Evolutionary conservation across 64 coral and sea anemone species (phyloP).

Genomic region (Pachyseris speciosa): DNA sequence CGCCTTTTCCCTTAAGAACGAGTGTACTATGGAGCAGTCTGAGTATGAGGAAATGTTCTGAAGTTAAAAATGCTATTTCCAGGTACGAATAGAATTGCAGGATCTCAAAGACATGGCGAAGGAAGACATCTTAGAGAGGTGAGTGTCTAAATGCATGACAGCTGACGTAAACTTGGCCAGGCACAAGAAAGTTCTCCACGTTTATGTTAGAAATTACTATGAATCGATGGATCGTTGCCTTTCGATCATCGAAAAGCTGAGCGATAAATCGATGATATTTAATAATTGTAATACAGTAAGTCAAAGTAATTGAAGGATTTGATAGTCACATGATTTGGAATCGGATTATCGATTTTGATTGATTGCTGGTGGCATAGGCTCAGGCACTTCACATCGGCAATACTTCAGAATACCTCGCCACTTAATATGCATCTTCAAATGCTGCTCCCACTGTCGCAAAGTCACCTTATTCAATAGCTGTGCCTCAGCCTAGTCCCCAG

Average conservation of each 20-base stretch:
- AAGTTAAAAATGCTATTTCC: background rate
- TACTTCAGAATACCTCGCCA: too few relatives aligned
- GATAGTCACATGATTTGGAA: too few relatives aligned
- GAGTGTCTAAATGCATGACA: background rate
- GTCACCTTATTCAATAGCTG: too few relatives aligned
- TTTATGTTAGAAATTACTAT: background rate
- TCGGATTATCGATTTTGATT: too few relatives aligned
- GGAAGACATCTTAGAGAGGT: slow-evolving; percentile 41
- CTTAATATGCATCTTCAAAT: too few relatives aligned
- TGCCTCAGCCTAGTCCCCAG: too few relatives aligned
- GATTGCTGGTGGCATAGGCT: too few relatives aligned
- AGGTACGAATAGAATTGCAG: slow-evolving; percentile 43
- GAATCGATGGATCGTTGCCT: background rate
- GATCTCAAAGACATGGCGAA: slow-evolving; percentile 46
- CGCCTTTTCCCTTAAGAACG: background rate
- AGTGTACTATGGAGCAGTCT: background rate
- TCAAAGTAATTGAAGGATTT: too few relatives aligned
- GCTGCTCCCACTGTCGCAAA: too few relatives aligned
- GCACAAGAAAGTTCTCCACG: background rate
- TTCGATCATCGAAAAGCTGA: background rate
- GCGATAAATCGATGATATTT: too few relatives aligned
- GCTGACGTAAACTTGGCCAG: background rate
- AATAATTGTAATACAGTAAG: too few relatives aligned
- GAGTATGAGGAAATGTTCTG: background rate
- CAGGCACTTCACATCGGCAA: too few relatives aligned